These are phyloP conservation scores for Ceratotherium simum DNA, from an alignment of 2,113 vertebrate genomes.

Conservation along the genomic window DNA sequence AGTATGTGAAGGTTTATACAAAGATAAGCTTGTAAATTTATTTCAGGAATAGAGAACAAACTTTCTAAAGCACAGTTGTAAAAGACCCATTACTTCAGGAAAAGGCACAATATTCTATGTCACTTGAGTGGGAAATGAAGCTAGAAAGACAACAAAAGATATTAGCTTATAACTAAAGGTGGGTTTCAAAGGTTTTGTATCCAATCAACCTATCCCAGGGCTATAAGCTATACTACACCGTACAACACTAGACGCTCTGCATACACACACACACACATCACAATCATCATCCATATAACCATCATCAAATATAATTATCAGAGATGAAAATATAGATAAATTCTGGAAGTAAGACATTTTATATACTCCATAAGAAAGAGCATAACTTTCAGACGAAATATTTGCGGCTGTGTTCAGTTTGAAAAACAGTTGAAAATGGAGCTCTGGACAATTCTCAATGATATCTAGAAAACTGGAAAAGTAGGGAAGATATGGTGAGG, in stretches of 20 bases:
- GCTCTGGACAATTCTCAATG: neutral
- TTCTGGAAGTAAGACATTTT: neutral
- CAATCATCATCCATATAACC: too few relatives aligned
- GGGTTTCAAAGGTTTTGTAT: neutral
- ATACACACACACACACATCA: neutral
- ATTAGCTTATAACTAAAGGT: neutral
- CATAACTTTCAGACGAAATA: neutral
- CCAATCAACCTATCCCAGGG: neutral
- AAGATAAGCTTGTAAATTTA: neutral
- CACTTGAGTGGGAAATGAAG: neutral
- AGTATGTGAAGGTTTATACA: neutral
- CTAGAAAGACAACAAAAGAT: neutral
- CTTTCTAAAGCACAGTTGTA: neutral
- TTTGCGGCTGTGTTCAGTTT: neutral
- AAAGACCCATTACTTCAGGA: neutral
- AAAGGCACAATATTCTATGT: neutral
- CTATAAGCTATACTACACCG: neutral
- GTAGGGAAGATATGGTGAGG: neutral
- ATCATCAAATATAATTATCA: neutral
- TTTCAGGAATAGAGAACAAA: neutral
- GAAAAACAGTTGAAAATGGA: neutral
- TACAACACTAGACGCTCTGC: neutral
- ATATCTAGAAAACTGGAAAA: neutral
- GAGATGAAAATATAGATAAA: neutral
- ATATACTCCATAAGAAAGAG: neutral